Percentiles rank a stretch among this genome's conserved stretches.
These are phyloP conservation scores for Melanotus villosus DNA, from an alignment of 2,888 invertebrate genomes.

Conservation along the genomic window DNA sequence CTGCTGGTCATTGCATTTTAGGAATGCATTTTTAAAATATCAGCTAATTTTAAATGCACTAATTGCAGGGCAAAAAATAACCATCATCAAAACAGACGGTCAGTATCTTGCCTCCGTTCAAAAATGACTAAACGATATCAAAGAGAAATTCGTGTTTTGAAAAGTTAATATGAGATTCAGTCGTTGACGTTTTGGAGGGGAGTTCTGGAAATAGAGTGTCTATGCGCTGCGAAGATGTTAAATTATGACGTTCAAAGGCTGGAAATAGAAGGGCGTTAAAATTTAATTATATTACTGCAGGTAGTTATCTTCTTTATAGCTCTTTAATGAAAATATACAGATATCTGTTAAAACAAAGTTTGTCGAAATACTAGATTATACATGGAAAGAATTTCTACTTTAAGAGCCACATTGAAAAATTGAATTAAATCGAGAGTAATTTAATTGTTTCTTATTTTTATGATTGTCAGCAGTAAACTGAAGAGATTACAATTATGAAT, in stretches of 20 bases:
- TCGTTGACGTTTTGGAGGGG: constrained; percentile 38
- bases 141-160: constrained; percentile 33
- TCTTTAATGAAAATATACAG: no score
- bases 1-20: neutral
- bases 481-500: no score
- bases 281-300: neutral
- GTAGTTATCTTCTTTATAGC: neutral
- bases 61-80: no score
- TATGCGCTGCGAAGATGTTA: constrained; percentile 29
- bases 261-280: constrained; percentile 35
- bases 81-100: no score
- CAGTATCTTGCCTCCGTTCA: neutral
- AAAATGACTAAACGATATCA: constrained; percentile 31
- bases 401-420: no score
- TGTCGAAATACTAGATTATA: no score
- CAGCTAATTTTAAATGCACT: no score
- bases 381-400: no score
- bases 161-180: constrained; percentile 30
- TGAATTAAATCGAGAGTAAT: no score
- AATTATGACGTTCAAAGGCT: constrained; percentile 38
- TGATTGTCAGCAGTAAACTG: no score
- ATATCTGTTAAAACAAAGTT: no score
- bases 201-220: constrained; percentile 42
- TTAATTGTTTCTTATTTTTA: no score
- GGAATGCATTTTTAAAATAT: neutral